Evolutionary conservation across 2,888 invertebrate genomes (phyloP).

Genomic region (Drosophila subquinaria): DNA sequence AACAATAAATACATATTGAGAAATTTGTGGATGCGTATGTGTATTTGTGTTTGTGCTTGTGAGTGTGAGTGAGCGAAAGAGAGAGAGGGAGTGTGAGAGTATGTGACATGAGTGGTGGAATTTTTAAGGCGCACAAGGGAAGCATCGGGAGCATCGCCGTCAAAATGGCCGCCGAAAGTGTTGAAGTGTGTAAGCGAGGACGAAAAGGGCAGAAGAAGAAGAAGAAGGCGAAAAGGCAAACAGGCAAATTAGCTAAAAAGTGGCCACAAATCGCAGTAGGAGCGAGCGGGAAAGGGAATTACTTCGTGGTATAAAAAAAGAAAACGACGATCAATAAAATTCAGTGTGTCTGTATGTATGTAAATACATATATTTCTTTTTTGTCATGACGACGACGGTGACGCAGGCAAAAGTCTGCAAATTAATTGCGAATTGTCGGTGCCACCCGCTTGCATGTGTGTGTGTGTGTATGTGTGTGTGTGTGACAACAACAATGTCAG

Average conservation of each 20-base stretch:
- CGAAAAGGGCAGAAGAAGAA: constrained; percentile 1
- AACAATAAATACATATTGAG: constrained; percentile 56
- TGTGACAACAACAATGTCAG: constrained; percentile 59
- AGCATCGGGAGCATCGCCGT: constrained; percentile 44
- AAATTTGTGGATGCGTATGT: constrained; percentile 33
- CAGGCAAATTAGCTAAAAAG: constrained; percentile 22
- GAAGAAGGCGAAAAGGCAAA: not conserved
- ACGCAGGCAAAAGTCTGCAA: constrained; percentile 50
- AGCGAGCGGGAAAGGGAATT: constrained; percentile 6
- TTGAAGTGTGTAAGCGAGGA: constrained; percentile 61
- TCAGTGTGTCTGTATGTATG: constrained; percentile 13
- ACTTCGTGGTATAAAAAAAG: constrained; percentile 12
- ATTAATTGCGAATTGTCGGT: constrained; percentile 68
- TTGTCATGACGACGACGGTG: constrained; percentile 49
- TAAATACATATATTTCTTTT: constrained; percentile 15
- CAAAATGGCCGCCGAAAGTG: constrained; percentile 82
- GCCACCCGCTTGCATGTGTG: constrained; percentile 11
- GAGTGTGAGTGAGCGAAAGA: not conserved
- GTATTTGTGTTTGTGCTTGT: constrained; percentile 12
- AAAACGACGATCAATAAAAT: constrained; percentile 61
- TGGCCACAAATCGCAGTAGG: constrained; percentile 29
- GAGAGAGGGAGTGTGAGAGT: constrained; percentile 4
- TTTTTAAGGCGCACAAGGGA: constrained; percentile 57
- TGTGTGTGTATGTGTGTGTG: constrained; percentile 23
- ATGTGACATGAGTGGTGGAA: constrained; percentile 72